Evolutionary conservation across 2,113 vertebrate genomes (phyloP), one percentile per base, ranked within the genome.

Genomic region (Macquaria australasica): DNA sequence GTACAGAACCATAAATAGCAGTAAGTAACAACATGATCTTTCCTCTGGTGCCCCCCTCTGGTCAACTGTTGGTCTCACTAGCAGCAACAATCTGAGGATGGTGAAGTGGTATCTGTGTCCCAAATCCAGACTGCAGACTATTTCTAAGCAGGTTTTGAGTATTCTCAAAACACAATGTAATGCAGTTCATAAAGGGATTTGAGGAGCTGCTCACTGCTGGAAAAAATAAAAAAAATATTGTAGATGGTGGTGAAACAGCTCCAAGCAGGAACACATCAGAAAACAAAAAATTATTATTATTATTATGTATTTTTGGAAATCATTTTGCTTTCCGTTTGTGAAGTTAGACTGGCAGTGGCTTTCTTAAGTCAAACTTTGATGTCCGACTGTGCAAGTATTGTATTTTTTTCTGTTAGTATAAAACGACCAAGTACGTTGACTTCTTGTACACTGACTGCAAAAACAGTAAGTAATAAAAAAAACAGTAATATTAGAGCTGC

Each of bases 31-130:
- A 16, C 21, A 48, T 14, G 1, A 75, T 8, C 23, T 73, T 64
- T 58, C 31, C 72, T 83, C 43, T 87, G 69, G n/a, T 28, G 79
- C 78, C 82, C 51, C 72, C 84, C 1, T 37, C 25, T 80, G 67
- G 87, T 73, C 25, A 60, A 80, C 34, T 28, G 18, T 12, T 48
- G 12, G 37, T 8, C 4, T 73, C 34, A 53, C 23, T 21, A 39
- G 5, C 31, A 25, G 34, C 11, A 31, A 58, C 50, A 20, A 9
- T 37, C 2, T 53, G 2, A 15, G 28, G 53, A 53, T n/a, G 50
- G 41, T 69, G 16, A 50, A 10, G 45, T 2, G 64, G 21, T 23
- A 23, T 20, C 14, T 1, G 20, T n/a, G 34, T 28, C 41, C 71
- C 16, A 77, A 28, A 55, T 55, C 41, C 11, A 37, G 2, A 23